Evolutionary conservation across 1,140 invertebrate species (phyloP), one percentile per base, ranked within the genome.

Genomic region (Drosophila sucinea): DNA sequence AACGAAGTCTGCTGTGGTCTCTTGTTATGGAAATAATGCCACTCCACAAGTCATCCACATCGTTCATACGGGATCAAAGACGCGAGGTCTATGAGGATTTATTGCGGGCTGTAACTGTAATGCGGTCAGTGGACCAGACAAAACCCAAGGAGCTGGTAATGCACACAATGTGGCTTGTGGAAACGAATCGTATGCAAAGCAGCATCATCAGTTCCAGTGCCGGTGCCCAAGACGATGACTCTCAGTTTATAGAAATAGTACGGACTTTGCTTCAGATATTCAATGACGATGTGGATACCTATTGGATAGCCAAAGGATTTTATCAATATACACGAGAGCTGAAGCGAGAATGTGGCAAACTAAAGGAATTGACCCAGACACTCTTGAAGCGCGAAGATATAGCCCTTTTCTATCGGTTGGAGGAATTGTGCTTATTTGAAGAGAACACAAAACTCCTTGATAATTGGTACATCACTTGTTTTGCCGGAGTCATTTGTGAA

Each of bases 1-100:
- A 98, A 76, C 94, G 97, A 85, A 95, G 94, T 87, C 93, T 96
- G 70, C 93, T 98, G 25, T 98, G 97, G 97, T 97, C 97, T 93
- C 94, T 98, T 23, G 93, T 98, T 55, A 92, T 97, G 80, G 96
- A 95, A 95, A 85, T 92, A 6, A 68, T 89, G 56, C 96, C 97
- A 33, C 93, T 96, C 2, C 95, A 97, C 91, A 93, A 94, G 60
- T 95, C 95, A 35, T 96, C 95, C 1, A 96, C 96, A 67, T 92
- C 94, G 27, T 97, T 96, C 92, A 95, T 97, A 32, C 94, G 94
- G 89, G 91, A 94, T 30, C 96, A 97, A 84, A 93, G 96, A 30
- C 94, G 93, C 64, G 94, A 95, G 30, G 95, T 97, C 80, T 97
- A 95, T 84, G 93, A 95, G 58, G 96, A 98, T 91, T 84, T 97